Percentiles rank a stretch among this genome's conserved stretches.
These are phyloP conservation scores for Menidia menidia DNA, from an alignment of 2,797 vertebrate genomes.

Conservation along the genomic window DNA sequence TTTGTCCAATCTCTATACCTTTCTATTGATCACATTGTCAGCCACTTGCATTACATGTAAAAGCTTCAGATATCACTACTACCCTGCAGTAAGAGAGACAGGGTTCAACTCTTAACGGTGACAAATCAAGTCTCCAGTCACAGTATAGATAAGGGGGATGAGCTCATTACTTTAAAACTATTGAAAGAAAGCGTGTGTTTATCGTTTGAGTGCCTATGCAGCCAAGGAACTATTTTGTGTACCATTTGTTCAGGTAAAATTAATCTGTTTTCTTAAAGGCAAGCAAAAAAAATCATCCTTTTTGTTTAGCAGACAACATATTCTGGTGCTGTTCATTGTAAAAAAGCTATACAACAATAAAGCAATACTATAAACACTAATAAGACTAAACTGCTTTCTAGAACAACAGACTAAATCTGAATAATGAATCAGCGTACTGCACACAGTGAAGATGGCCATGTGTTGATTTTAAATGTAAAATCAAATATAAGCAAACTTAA, in stretches of 20 bases:
- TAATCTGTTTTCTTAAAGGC: neutral
- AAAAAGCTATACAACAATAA: no score
- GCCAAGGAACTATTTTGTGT: constrained; percentile 36
- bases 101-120: constrained; percentile 57
- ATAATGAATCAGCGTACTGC: constrained; percentile 12
- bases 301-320: no score
- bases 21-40: constrained; percentile 35
- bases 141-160: constrained; percentile 40
- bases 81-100: constrained; percentile 48
- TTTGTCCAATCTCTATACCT: constrained; percentile 21
- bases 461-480: constrained; percentile 24
- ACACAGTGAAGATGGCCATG: constrained; percentile 7
- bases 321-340: no score
- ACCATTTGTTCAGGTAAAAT: constrained; percentile 38
- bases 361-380: constrained; percentile 1
- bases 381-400: constrained; percentile 43
- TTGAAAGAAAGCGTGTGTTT: constrained; percentile 16
- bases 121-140: constrained; percentile 64
- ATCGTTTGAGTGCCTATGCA: constrained; percentile 10
- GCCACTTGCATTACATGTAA: constrained; percentile 24
- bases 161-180: constrained; percentile 11
- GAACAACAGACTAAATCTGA: constrained; percentile 24
- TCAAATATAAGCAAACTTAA: constrained; percentile 37
- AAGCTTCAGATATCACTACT: constrained; percentile 46
- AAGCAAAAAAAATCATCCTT: no score